Evolutionary conservation across 92 coral and sea anemone species (phyloP), one percentile per base, ranked within the genome.

Genomic region (Zoanthus sociatus): DNA sequence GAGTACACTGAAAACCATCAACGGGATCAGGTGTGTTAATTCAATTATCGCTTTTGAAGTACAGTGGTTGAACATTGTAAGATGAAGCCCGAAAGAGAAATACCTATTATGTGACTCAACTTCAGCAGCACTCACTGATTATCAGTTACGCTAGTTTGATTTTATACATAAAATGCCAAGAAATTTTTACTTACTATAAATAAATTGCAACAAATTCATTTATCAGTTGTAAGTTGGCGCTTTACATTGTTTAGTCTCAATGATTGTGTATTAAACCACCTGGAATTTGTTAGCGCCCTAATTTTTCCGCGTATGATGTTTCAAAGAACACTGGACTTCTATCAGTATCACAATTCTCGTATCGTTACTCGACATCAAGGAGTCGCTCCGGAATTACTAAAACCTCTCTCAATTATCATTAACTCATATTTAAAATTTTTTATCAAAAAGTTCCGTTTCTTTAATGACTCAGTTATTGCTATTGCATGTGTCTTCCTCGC

Each of bases 331-430:
- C 9, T 30, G 68, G 44, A 9, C 46, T 67, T 2, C 74, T 69
- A 31, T 69, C 42, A 2, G 42, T 37, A 37, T 4, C 74, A 31
- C 32, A 20, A 0, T 7, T 50, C 1, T 1, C 74, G 15, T 69
- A 81, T 81, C 85, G 60, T 66, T 12, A 14, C 61, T 46, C 61
- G 85, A 31, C 84, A 79, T 79, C 82, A 21, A 14, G 82, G 82
- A 77, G 67, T 51, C 82, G 46, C 66, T 6, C 79, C 63, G 63
- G 53, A 77, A 77, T 77, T 77, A 77, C 42, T 1, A 51, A 53
- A 55, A 9, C 26, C 68, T 77, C 26, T 44, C 54, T 54, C 67
- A 53, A 14, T 51, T 11, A 30, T 77, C 82, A 54, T 53, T 76
- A 18, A 6, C 17, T 51, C 68, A 77, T 77, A 54, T 21, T 56